A percentile compares a stretch with the other conserved stretches of the same genome.
Evolutionary conservation across 1,140 invertebrate genomes (phyloP).

Genomic region (Tetraneura akinire): DNA sequence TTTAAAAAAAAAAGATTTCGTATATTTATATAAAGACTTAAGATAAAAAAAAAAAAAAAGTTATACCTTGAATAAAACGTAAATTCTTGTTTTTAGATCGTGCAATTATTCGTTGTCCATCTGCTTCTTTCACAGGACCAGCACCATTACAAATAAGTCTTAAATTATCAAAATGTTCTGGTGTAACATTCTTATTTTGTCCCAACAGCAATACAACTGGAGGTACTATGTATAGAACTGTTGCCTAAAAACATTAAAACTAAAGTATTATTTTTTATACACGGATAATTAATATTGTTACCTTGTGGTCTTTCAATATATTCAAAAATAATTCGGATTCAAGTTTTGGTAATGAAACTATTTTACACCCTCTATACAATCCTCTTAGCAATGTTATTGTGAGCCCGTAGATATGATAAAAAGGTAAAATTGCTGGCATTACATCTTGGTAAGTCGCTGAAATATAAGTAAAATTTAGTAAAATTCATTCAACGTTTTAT

Average conservation of each 20-base stretch:
- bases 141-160: constrained; percentile 53
- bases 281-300: constrained; percentile 54
- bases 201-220: constrained; percentile 68
- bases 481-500: neutral
- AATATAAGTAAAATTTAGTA: constrained; percentile 56
- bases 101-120: constrained; percentile 52
- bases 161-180: constrained; percentile 46
- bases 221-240: constrained; percentile 66
- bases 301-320: constrained; percentile 66
- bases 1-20: too few species aligned
- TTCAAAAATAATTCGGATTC: constrained; percentile 69
- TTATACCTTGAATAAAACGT: constrained; percentile 61
- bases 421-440: constrained; percentile 62
- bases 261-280: too few species aligned
- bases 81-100: constrained; percentile 55
- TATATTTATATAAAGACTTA: too few species aligned
- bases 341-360: constrained; percentile 69
- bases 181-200: constrained; percentile 65
- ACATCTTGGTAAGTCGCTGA: constrained; percentile 62
- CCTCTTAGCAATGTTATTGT: constrained; percentile 60
- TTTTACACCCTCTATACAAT: constrained; percentile 62
- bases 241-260: constrained; percentile 59
- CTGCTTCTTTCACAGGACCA: constrained; percentile 52
- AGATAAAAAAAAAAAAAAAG: neutral
- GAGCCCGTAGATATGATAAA: constrained; percentile 70